These are phyloP conservation scores for Globia sparganii DNA, from an alignment of 2,888 invertebrate genomes.

Conservation along the genomic window DNA sequence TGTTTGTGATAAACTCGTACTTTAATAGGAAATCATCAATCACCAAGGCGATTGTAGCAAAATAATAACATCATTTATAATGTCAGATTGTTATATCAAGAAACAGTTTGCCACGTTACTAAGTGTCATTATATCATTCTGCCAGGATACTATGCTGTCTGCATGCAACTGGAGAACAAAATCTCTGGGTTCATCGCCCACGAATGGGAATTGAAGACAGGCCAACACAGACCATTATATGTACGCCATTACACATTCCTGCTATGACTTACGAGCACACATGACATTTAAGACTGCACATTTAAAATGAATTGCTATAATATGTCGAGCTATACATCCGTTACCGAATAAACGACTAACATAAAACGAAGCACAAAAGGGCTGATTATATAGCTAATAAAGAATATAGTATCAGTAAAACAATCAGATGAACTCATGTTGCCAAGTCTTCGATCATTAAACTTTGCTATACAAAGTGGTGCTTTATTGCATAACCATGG, in stretches of 20 bases:
- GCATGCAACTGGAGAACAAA: constrained; percentile 14
- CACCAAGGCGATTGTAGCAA: constrained; percentile 31
- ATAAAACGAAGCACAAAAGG: constrained; percentile 70
- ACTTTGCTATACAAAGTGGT: constrained; percentile 64
- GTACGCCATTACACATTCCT: constrained; percentile 45
- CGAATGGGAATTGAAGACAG: constrained; percentile 48
- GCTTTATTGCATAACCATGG: constrained; percentile 49
- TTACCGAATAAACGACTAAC: constrained; percentile 72
- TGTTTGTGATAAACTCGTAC: constrained; percentile 43
- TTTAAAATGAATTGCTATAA: constrained; percentile 60
- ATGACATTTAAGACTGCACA: constrained; percentile 63
- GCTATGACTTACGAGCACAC: constrained; percentile 54
- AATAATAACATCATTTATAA: constrained; percentile 30
- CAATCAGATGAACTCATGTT: constrained; percentile 69
- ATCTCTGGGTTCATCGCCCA: constrained; percentile 53
- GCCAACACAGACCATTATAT: constrained; percentile 51
- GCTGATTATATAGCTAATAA: constrained; percentile 66
- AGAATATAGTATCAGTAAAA: constrained; percentile 71
- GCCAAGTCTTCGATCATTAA: constrained; percentile 76
- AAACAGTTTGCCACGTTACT: constrained; percentile 9
- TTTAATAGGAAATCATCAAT: constrained; percentile 37
- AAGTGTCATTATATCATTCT: not conserved
- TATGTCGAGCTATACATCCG: constrained; percentile 71
- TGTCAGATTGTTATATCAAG: constrained; percentile 7
- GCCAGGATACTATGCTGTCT: not conserved